Base-by-base conservation (phyloP, 1,140 invertebrate species). In the Asobara japonica region DNA sequence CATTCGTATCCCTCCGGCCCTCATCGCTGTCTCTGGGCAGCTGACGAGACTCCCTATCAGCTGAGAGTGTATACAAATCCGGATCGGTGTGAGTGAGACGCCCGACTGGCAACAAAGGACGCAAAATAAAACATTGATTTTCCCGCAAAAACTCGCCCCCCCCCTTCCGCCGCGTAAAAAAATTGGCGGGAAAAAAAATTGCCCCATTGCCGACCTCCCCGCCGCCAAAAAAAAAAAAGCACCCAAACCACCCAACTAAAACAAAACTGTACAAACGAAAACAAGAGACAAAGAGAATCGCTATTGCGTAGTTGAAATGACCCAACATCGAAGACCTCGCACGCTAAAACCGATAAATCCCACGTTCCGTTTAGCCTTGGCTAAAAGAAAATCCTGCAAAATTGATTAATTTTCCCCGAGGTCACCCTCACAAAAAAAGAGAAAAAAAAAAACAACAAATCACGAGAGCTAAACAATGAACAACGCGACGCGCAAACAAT, bases 21-120 rank as follows among this genome's bases (percentile, higher is more conserved):
- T 31, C 29, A 62, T 51, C 56, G 62, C 65, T 60, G 25, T 67
- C 36, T 67, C 69, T 74, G 77, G 79, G 80, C 81, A 81, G 80
- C 81, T 82, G 81, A 82, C 79, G 65, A 62, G 72, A 73, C 80
- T 36, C 31, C 51, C 73, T 70, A 78, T 84, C 83, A 85, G 84
- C 84, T 85, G 84, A 82, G 83, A 83, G 78, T 78, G 82, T 84
- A 85, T 76, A 84, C 82, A 84, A 84, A 84, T 71, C 77, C 41
- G 29, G 45, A 51, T 33, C 65, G 69, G 56, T 51, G 65, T 30
- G 16, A 74, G 27, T 68, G 60, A 69, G 18, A 65, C 16, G 45
- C 67, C 11, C 7, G 8, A 38, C 29, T 2, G 16, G 64, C 38
- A 69, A 41, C 20, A 65, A 65, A 71, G 65, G 33, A 60, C 10